Evolutionary conservation across 2,888 invertebrate species (phyloP).

Genomic region (Zygaena filipendulae): DNA sequence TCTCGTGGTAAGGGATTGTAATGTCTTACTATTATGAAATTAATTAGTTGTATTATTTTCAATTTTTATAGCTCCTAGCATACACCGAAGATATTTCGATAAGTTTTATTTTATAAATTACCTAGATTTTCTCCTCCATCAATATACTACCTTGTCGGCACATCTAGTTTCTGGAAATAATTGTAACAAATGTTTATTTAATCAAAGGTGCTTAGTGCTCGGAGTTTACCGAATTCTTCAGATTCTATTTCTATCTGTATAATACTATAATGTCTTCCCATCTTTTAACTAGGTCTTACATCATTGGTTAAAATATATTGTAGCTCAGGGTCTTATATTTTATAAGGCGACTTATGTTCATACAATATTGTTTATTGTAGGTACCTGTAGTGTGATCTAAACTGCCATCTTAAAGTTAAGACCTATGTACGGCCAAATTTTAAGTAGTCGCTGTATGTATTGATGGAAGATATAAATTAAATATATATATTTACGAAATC

Average conservation of each 20-base stretch:
- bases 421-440: slow-evolving; percentile 44
- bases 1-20: slow-evolving; percentile 69
- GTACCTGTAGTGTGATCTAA: no score
- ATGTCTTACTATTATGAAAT: slow-evolving; percentile 67
- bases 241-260: no score
- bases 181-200: slow-evolving; percentile 12
- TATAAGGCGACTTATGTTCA: no score
- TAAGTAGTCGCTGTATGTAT: slow-evolving; percentile 67
- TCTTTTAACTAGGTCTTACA: no score
- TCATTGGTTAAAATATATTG: no score
- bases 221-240: no score
- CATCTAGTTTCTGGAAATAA: slow-evolving; percentile 23
- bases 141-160: slow-evolving; percentile 48
- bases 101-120: slow-evolving; percentile 68
- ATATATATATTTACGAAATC: slow-evolving; percentile 69
- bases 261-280: no score
- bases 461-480: slow-evolving; percentile 70
- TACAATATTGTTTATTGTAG: no score
- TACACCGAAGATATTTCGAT: slow-evolving; percentile 70
- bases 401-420: slow-evolving; percentile 44
- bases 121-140: slow-evolving; percentile 67
- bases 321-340: no score
- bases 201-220: no score
- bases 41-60: slow-evolving; percentile 69
- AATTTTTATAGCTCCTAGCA: slow-evolving; percentile 69